Conservation (phyloP, 2,113 vertebrate genomes). For the Callorhinus ursinus region DNA sequence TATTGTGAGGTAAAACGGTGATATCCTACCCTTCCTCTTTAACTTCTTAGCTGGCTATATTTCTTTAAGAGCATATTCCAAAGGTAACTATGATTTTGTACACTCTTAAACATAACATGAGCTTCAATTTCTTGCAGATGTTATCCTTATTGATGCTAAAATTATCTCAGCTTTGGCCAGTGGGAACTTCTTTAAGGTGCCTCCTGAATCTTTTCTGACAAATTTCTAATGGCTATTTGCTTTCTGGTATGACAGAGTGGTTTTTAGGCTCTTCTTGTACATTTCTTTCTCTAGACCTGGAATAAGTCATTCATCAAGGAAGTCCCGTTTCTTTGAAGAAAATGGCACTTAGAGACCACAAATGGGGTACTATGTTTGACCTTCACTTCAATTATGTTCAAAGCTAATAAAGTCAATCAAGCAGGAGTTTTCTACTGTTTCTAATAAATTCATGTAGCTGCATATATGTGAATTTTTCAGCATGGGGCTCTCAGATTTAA, state of each 20-base stretch:
- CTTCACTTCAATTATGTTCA: slow-evolving; percentile 14
- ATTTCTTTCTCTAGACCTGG: not conserved
- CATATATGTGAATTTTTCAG: slow-evolving; percentile 1
- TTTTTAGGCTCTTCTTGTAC: not conserved
- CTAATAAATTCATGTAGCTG: not conserved
- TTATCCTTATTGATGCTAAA: not conserved
- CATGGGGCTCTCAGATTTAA: not conserved
- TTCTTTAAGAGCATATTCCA: slow-evolving; percentile 25
- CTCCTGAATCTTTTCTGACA: slow-evolving; percentile 4
- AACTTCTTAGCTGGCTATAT: not conserved
- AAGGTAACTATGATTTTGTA: not conserved
- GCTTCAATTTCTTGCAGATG: slow-evolving; percentile 2
- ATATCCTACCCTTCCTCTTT: not conserved
- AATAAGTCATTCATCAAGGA: slow-evolving; percentile 28
- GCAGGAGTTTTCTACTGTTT: slow-evolving; percentile 13
- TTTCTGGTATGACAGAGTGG: not conserved
- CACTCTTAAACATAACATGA: not conserved
- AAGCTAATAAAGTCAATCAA: slow-evolving; percentile 8
- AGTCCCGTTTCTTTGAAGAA: not conserved
- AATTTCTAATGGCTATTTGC: not conserved
- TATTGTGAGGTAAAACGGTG: not conserved
- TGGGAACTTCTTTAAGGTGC: not conserved
- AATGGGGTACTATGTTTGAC: not conserved
- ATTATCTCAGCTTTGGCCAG: not conserved
- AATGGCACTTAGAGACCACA: not conserved